Evolutionary conservation across 2,888 invertebrate species (phyloP), one percentile per base, ranked within the genome.

Genomic region (Euspilapteryx auroguttella): DNA sequence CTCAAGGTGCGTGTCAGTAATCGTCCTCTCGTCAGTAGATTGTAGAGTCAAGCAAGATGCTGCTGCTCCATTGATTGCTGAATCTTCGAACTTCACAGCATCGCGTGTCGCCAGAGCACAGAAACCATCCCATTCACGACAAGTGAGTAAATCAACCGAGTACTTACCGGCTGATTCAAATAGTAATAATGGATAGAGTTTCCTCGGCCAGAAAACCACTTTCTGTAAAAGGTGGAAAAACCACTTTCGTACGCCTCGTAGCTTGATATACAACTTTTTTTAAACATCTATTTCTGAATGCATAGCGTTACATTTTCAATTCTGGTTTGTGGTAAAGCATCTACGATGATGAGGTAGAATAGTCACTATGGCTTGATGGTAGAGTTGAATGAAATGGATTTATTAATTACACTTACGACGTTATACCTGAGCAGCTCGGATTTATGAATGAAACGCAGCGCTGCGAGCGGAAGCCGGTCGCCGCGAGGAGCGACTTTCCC

Each of bases 361-460:
- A n/a, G n/a, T n/a, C n/a, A n/a, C n/a, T n/a, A n/a, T n/a, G n/a
- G n/a, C n/a, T n/a, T n/a, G n/a, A n/a, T n/a, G n/a, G n/a, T n/a
- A n/a, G n/a, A n/a, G n/a, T n/a, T n/a, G n/a, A n/a, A n/a, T n/a
- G n/a, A n/a, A n/a, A n/a, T n/a, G n/a, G n/a, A n/a, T n/a, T n/a
- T n/a, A n/a, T n/a, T n/a, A n/a, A n/a, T n/a, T n/a, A n/a, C n/a
- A n/a, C n/a, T n/a, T n/a, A n/a, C n/a, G n/a, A n/a, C n/a, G n/a
- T n/a, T n/a, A n/a, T n/a, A n/a, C n/a, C n/a, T n/a, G n/a, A n/a
- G n/a, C n/a, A n/a, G n/a, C n/a, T n/a, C n/a, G n/a, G 17, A 61
- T 75, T 75, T 75, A 75, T 75, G 75, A 75, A 75, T 75, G 75
- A 71, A 75, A 62, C 65, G 59, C 69, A 59, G 57, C 68, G 61